Percentiles rank a stretch among this genome's conserved stretches.
Conservation (phyloP, 2,888 invertebrate species). For the Piscicola geometra region DNA sequence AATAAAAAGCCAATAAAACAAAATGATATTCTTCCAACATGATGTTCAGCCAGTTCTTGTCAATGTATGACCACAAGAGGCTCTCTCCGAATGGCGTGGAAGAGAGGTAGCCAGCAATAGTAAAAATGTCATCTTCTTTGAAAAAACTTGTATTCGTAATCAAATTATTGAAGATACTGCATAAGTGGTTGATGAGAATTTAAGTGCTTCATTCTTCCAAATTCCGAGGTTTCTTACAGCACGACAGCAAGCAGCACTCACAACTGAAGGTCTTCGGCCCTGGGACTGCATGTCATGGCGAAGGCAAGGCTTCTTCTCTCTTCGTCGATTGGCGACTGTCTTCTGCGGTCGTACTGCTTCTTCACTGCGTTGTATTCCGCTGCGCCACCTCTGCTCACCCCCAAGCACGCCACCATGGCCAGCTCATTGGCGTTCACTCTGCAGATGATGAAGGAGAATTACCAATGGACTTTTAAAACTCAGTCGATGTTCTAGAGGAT, state of each 20-base stretch:
- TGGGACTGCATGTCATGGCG: constrained; percentile 25
- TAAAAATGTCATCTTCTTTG: not conserved
- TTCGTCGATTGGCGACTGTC: not conserved
- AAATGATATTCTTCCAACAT: too few relatives aligned
- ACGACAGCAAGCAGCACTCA: too few relatives aligned
- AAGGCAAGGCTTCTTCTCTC: constrained; percentile 1
- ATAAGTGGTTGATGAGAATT: not conserved
- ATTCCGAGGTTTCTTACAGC: too few relatives aligned
- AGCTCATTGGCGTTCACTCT: constrained; percentile 35
- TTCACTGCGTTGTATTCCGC: constrained; percentile 1
- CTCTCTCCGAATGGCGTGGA: constrained; percentile 11
- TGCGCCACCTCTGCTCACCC: constrained; percentile 8
- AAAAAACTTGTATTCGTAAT: not conserved
- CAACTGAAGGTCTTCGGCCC: not conserved
- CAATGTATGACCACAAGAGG: constrained; percentile 12
- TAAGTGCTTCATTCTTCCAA: not conserved
- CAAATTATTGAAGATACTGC: not conserved
- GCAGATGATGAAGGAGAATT: not conserved
- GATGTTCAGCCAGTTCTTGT: constrained; percentile 24
- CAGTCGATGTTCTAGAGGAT: not conserved
- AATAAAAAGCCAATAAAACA: too few relatives aligned
- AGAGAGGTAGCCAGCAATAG: constrained; percentile 7
- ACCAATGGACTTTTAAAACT: not conserved
- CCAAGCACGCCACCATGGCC: constrained; percentile 20
- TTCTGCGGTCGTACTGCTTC: constrained; percentile 18